Base-by-base conservation (phyloP, 2,888 invertebrate genomes). In the Drosophila mimetica region DNA sequence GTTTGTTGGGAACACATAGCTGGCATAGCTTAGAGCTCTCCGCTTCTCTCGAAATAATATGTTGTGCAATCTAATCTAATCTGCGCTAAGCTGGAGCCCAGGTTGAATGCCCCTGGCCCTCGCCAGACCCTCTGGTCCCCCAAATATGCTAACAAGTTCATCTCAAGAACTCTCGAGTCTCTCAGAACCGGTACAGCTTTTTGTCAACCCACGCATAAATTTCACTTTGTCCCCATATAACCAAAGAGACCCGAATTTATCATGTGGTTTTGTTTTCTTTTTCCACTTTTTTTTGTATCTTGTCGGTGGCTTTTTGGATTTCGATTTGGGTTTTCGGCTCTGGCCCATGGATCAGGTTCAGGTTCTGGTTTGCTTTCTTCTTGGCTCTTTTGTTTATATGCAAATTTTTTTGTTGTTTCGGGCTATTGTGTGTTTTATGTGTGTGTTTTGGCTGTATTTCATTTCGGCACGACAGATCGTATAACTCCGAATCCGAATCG, bases 201-300 rank as follows among this genome's bases (percentile, higher is more conserved):
- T 83, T 83, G 87, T 83, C 86, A 85, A 86, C 88, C 88, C 84
- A 85, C 84, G 84, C 84, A 85, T 87, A 80, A 85, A 85, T 85
- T 85, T 87, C 86, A 86, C 82, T 83, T 79, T 73, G 70, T 73
- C 65, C 46, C 60, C 52, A 13, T 30, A 9, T 4, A 28, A 13
- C 36, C 4, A 9, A 34, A 8, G 25, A 48, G 32, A 37, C 3
- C 44, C 42, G 34, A 44, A 60, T 46, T 57, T 18, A 34, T 20
- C 48, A 60, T 13, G 60, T 18, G 32, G 61, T 34, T 63, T 61
- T 50, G 48, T 48, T 34, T 61, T 61, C 47, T 63, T 61, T 61
- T 61, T 60, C 32, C 41, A n/a, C 14, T 14, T 46, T 37, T 22
- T 39, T 39, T 39, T 39, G 22, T n/a, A 18, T 39, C 9, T 9